These are phyloP conservation scores for Fabriciana adippe DNA, from an alignment of 2,888 invertebrate genomes.

Conservation along the genomic window DNA sequence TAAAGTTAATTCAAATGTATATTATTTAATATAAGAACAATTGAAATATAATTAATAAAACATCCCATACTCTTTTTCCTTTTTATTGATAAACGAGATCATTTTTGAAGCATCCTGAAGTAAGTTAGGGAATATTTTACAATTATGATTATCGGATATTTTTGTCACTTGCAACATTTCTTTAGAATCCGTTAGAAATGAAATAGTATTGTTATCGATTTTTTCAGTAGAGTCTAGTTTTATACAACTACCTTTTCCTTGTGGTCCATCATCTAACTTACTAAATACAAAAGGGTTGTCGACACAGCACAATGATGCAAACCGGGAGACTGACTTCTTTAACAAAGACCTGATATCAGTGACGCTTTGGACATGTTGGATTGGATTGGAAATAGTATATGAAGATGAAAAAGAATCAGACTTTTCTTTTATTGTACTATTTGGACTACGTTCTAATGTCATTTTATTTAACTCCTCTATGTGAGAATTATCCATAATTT, in stretches of 20 bases:
- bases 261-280: conserved; percentile 43
- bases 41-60: not conserved
- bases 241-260: conserved; percentile 36
- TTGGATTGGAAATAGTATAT: conserved; percentile 23
- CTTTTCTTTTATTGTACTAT: conserved; percentile 29
- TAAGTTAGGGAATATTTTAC: too few relatives aligned
- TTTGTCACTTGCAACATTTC: too few relatives aligned
- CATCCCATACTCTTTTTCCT: conserved; percentile 54
- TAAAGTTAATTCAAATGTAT: too few relatives aligned
- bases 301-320: conserved; percentile 27
- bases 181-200: conserved; percentile 6
- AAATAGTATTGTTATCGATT: not conserved
- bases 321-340: conserved; percentile 42
- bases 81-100: conserved; percentile 56
- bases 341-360: conserved; percentile 46
- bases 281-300: conserved; percentile 44
- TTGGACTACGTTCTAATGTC: conserved; percentile 43
- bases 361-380: conserved; percentile 44
- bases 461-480: conserved; percentile 53
- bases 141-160: too few relatives aligned
- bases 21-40: not conserved
- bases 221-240: conserved; percentile 5
- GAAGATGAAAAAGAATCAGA: conserved; percentile 22
- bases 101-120: conserved; percentile 51
- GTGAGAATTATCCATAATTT: conserved; percentile 49